Conservation (phyloP, 2,113 vertebrate species). For the Synodontis membranacea region DNA sequence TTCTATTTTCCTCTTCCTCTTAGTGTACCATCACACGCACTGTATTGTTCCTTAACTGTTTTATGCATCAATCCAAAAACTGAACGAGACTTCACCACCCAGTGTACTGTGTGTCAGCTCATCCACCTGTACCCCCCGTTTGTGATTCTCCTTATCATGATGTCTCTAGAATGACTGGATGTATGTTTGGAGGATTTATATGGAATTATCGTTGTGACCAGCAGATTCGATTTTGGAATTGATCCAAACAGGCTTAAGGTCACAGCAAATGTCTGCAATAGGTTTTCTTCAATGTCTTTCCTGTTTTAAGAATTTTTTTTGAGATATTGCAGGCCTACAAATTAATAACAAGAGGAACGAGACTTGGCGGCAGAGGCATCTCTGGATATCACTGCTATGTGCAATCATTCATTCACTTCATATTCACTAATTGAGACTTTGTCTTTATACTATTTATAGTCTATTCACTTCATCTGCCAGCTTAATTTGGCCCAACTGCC, state of each 20-base stretch:
- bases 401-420: neutral
- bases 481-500: slow-evolving; percentile 3
- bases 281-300: neutral
- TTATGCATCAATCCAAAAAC: neutral
- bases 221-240: neutral
- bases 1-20: neutral
- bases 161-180: neutral
- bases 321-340: neutral
- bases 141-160: neutral
- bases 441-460: slow-evolving; percentile 5
- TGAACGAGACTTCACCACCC: neutral
- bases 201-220: neutral
- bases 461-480: neutral
- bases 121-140: neutral
- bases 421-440: neutral
- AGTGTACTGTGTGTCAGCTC: neutral
- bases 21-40: neutral
- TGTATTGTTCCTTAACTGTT: neutral
- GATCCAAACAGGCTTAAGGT: neutral
- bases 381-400: neutral
- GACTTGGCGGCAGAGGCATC: neutral
- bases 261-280: neutral
- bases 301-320: neutral
- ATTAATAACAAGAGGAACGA: neutral
- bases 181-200: neutral